Evolutionary conservation across 2,113 vertebrate species (phyloP).

Genomic region (Eclectus roratus): DNA sequence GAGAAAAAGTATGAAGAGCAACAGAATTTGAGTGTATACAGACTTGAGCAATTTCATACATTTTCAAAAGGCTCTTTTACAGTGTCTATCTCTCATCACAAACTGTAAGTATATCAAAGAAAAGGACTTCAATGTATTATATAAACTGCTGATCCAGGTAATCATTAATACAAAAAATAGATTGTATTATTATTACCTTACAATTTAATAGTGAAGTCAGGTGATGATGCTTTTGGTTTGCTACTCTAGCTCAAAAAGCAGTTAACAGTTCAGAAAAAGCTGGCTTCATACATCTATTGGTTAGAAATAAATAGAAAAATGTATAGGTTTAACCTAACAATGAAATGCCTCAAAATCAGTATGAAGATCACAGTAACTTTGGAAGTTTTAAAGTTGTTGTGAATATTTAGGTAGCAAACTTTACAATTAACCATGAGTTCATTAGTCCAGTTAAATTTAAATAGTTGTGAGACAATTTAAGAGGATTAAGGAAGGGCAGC

Average conservation of each 20-base stretch:
- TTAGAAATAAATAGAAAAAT: neutral
- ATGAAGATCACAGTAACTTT: neutral
- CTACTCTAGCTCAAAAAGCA: neutral
- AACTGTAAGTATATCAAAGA: neutral
- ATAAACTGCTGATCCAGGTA: neutral
- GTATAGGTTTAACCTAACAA: neutral
- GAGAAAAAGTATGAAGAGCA: neutral
- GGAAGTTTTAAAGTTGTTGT: neutral
- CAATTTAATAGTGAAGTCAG: neutral
- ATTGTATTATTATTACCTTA: neutral
- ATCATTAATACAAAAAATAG: neutral
- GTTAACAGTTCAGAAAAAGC: neutral
- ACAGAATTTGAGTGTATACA: neutral
- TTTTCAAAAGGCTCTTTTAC: neutral
- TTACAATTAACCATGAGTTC: neutral
- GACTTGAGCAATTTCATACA: neutral
- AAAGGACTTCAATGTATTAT: neutral
- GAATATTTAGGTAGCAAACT: neutral
- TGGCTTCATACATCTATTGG: neutral
- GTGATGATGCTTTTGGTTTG: neutral
- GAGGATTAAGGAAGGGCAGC: neutral
- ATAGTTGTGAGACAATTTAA: neutral
- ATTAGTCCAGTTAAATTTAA: neutral
- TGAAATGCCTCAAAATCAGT: neutral
- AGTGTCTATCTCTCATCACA: neutral